Percentiles rank a stretch among this genome's conserved stretches.
phyloP scores from a whole-genome alignment of 2,113 vertebrate genomes.

The Strigops habroptila region DNA sequence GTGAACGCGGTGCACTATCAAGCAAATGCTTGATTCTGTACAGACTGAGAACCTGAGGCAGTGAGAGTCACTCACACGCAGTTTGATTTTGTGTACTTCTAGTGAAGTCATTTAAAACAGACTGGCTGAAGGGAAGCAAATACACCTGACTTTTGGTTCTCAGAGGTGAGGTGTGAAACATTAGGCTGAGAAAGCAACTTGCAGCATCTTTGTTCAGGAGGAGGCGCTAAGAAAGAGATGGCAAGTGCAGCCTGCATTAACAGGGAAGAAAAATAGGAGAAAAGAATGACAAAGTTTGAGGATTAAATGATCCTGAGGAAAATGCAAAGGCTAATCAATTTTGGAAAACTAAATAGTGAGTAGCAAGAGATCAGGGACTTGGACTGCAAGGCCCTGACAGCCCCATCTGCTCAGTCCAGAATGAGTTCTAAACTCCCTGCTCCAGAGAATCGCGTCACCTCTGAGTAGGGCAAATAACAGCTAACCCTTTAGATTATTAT shows the following conservation, averaged over 20 bases:
- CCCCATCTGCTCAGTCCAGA: background rate
- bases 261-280: background rate
- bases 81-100: background rate
- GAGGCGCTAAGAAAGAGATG: background rate
- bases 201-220: background rate
- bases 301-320: background rate
- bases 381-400: background rate
- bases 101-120: background rate
- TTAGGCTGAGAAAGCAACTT: background rate
- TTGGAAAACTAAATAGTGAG: background rate
- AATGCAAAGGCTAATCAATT: background rate
- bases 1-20: background rate
- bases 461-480: background rate
- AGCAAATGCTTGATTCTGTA: background rate
- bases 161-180: background rate
- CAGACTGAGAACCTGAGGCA: background rate
- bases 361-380: background rate
- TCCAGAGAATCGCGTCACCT: background rate
- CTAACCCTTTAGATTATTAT: slow-evolving; percentile 38
- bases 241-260: background rate
- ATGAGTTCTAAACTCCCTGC: background rate
- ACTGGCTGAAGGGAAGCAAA: background rate
- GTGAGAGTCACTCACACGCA: background rate
- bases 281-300: background rate
- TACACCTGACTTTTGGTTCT: background rate